A percentile compares a stretch with the other conserved stretches of the same genome.
Conservation (phyloP, 2,113 vertebrate species). For the Semnornis frantzii region DNA sequence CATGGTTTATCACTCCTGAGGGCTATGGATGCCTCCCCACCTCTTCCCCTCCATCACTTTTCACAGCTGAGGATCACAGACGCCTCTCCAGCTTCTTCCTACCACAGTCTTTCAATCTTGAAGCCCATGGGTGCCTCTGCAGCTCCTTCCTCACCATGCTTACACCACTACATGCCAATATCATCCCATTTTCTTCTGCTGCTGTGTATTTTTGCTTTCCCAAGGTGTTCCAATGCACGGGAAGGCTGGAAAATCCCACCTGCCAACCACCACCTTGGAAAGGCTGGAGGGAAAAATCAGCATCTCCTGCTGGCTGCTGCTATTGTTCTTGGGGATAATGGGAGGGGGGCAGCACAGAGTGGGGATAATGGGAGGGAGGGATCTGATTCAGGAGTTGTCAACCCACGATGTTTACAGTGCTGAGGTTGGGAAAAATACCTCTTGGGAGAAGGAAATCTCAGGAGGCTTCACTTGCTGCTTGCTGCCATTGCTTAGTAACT, state of each 20-base stretch:
- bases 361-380: background rate
- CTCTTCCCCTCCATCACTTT: background rate
- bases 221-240: background rate
- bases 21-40: background rate
- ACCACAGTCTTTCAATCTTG: too few species aligned
- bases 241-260: background rate
- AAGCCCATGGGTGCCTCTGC: background rate
- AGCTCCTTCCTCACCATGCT: background rate
- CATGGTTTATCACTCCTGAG: background rate
- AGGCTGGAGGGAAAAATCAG: background rate
- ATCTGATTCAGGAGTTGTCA: constrained; percentile 48
- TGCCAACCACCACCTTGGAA: background rate
- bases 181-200: background rate
- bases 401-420: background rate
- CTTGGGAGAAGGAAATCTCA: background rate
- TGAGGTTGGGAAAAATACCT: constrained; percentile 50
- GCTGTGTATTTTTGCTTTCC: background rate
- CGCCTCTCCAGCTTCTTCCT: too few species aligned
- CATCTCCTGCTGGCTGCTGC: background rate
- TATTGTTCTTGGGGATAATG: background rate
- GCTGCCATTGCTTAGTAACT: constrained; percentile 50
- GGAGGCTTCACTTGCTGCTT: background rate
- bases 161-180: accelerated
- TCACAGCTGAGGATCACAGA: too few species aligned
- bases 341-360: background rate